Percentiles rank a stretch among this genome's conserved stretches.
phyloP scores from a whole-genome alignment of 2,113 vertebrate genomes.

The Sinocyclocheilus grahami region DNA sequence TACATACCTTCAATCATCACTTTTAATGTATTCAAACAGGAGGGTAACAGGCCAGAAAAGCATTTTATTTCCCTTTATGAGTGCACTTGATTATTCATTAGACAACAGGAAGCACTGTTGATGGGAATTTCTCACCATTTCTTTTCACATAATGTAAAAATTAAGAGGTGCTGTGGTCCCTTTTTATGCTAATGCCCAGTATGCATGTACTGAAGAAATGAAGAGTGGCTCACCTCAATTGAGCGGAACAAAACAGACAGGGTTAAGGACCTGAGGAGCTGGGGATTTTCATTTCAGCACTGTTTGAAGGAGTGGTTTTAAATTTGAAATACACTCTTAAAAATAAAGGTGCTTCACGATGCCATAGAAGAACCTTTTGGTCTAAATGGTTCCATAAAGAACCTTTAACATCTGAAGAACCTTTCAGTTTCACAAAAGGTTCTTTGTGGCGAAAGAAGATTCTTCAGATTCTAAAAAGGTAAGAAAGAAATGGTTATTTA shows the following conservation, averaged over 20 bases:
- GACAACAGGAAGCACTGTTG: no score
- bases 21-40: neutral
- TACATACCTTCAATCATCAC: neutral
- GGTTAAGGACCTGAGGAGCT: constrained; percentile 18
- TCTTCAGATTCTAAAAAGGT: no score
- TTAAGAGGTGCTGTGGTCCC: neutral
- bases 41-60: neutral
- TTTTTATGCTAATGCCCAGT: constrained; percentile 12
- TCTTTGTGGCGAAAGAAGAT: no score
- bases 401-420: no score
- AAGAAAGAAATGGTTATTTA: no score
- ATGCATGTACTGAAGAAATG: neutral
- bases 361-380: no score
- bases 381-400: no score
- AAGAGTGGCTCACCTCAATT: constrained; percentile 26
- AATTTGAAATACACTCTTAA: constrained; percentile 10
- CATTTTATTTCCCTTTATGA: no score
- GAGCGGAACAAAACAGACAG: constrained; percentile 20
- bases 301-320: constrained; percentile 28
- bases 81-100: no score
- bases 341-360: no score
- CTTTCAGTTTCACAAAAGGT: no score
- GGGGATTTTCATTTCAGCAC: neutral
- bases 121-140: no score
- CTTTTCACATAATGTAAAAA: neutral